A percentile compares a stretch with the other conserved stretches of the same genome.
Evolutionary conservation across 1,140 invertebrate species (phyloP).

Genomic region (Zaprionus taronus): DNA sequence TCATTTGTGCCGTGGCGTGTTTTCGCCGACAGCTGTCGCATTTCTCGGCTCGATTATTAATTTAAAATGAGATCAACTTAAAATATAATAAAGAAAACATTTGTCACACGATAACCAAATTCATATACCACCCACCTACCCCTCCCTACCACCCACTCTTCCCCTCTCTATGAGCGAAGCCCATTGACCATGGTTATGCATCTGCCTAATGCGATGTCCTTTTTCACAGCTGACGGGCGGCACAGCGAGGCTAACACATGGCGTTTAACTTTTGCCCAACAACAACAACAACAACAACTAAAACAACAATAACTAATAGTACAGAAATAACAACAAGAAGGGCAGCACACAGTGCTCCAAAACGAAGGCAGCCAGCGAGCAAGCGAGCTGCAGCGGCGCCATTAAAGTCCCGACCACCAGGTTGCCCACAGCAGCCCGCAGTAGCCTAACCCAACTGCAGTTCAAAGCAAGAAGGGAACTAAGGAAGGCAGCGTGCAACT

Average conservation of each 20-base stretch:
- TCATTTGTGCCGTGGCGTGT: neutral
- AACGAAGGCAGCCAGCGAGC: constrained; percentile 21
- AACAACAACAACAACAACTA: constrained; percentile 30
- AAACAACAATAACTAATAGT: neutral
- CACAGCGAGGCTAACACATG: constrained; percentile 71
- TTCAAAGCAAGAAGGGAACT: neutral
- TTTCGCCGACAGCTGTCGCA: neutral
- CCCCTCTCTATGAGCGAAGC: neutral
- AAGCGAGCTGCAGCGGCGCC: constrained; percentile 32
- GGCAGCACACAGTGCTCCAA: constrained; percentile 9
- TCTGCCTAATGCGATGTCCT: constrained; percentile 37
- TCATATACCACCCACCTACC: neutral
- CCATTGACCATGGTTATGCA: constrained; percentile 51
- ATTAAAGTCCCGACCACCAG: constrained; percentile 40
- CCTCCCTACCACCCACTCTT: neutral
- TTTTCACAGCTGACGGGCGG: constrained; percentile 57
- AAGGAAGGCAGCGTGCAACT: neutral
- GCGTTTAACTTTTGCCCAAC: constrained; percentile 55
- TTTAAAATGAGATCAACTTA: constrained; percentile 2
- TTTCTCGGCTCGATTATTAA: constrained; percentile 2
- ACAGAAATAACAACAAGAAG: constrained; percentile 14
- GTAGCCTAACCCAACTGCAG: constrained; percentile 29
- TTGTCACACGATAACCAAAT: constrained; percentile 1
- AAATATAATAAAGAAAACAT: neutral
- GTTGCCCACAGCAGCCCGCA: constrained; percentile 24